Conservation (phyloP, 2,888 invertebrate genomes). For the Trypoxylon attenuatum region DNA sequence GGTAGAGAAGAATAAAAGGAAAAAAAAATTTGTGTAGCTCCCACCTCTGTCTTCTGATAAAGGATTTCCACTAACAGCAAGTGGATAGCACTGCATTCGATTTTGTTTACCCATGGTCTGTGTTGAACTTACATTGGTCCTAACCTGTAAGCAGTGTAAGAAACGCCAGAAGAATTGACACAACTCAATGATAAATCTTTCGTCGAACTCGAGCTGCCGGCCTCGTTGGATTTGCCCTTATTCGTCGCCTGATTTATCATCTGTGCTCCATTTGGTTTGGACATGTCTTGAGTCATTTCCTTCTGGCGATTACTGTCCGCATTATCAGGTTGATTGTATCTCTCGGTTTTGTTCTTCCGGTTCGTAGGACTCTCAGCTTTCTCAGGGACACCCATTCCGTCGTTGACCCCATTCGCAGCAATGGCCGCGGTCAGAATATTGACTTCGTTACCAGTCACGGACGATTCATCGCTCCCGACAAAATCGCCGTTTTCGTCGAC, state of each 20-base stretch:
- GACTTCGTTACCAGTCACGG: not conserved
- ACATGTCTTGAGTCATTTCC: not conserved
- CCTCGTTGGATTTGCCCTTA: slow-evolving; percentile 19
- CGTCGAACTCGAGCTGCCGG: slow-evolving; percentile 41
- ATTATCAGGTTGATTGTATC: not conserved
- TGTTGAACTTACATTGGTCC: slow-evolving; percentile 68
- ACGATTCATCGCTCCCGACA: slow-evolving; percentile 15
- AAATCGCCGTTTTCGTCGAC: slow-evolving; percentile 4
- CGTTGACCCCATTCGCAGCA: not conserved
- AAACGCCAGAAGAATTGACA: slow-evolving; percentile 56
- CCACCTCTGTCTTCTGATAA: slow-evolving; percentile 37
- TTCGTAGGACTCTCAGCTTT: not conserved
- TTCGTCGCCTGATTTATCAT: not conserved
- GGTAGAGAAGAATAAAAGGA: slow-evolving; percentile 4
- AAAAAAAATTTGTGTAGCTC: slow-evolving; percentile 34
- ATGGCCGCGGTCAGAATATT: not conserved
- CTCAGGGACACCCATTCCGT: not conserved
- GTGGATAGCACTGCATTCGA: slow-evolving; percentile 14
- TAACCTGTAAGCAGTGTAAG: slow-evolving; percentile 67
- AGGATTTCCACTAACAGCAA: slow-evolving; percentile 27
- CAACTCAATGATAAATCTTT: slow-evolving; percentile 66
- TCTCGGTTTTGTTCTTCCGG: too few species aligned
- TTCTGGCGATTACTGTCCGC: too few species aligned
- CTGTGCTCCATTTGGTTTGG: not conserved
- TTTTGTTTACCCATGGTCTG: slow-evolving; percentile 47